Evolutionary conservation across 2,797 vertebrate genomes (phyloP).

Genomic region (Aythya fuligula): DNA sequence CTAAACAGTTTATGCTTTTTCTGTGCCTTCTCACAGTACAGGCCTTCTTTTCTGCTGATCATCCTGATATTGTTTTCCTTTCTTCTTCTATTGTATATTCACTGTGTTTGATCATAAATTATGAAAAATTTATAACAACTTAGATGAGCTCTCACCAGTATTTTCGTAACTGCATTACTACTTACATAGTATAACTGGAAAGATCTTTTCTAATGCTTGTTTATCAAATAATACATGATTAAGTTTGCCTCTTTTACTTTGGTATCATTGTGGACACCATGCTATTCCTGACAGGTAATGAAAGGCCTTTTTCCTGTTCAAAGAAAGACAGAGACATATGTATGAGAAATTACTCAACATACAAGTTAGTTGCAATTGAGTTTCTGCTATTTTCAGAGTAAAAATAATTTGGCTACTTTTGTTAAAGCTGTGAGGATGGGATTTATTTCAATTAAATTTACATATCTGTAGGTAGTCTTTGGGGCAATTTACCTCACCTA

Average conservation of each 20-base stretch:
- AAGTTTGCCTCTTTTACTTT: neutral
- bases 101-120: neutral
- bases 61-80: neutral
- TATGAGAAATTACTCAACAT: neutral
- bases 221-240: neutral
- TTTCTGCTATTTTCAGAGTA: neutral
- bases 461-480: neutral
- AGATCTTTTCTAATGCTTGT: accelerated
- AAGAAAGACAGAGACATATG: neutral
- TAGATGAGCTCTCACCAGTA: neutral
- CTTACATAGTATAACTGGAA: neutral
- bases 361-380: neutral
- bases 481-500: neutral
- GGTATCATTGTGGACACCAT: neutral
- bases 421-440: neutral
- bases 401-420: neutral
- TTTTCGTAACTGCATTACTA: neutral
- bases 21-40: neutral
- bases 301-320: neutral
- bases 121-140: neutral
- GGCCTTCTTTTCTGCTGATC: neutral
- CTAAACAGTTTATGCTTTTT: neutral
- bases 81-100: neutral
- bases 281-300: neutral
- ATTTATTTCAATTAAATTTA: neutral